phyloP scores from a whole-genome alignment of 2,113 vertebrate species.

The Lophochroa leadbeateri region DNA sequence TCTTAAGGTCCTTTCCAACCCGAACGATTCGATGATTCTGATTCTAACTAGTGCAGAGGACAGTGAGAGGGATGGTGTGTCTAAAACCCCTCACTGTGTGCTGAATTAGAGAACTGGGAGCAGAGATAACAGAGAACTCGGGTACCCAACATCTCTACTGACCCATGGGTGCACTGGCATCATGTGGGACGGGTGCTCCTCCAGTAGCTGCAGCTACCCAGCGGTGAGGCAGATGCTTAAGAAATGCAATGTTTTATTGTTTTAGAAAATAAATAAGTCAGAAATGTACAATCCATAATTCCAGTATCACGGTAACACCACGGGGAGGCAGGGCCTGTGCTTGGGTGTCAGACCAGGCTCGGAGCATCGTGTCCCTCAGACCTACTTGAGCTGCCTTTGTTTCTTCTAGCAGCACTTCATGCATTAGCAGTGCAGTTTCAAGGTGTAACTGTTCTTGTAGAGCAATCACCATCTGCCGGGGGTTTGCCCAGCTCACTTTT shows the following conservation, averaged over 20 bases:
- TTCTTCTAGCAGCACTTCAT: not conserved
- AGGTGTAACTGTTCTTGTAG: not conserved
- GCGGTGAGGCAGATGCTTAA: not conserved
- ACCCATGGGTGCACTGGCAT: rapidly evolving
- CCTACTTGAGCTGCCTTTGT: not conserved
- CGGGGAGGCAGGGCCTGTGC: not conserved
- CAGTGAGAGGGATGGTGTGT: not conserved
- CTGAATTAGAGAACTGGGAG: not conserved
- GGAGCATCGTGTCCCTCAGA: not conserved
- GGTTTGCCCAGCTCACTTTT: not conserved
- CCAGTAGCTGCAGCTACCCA: not conserved
- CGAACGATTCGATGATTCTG: too few relatives aligned
- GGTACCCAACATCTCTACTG: too few relatives aligned
- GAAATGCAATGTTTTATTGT: not conserved
- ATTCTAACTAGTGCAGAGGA: not conserved
- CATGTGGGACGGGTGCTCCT: not conserved
- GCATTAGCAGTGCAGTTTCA: not conserved
- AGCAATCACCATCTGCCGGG: rapidly evolving
- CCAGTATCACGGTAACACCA: not conserved
- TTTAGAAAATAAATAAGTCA: conserved; percentile 56
- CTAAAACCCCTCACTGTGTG: not conserved
- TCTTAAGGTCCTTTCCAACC: too few relatives aligned
- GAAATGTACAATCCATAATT: not conserved
- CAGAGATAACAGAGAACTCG: not conserved
- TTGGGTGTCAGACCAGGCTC: not conserved